A percentile compares a stretch with the other conserved stretches of the same genome.
Conservation (phyloP, 2,113 vertebrate species). For the Sturnira hondurensis region DNA sequence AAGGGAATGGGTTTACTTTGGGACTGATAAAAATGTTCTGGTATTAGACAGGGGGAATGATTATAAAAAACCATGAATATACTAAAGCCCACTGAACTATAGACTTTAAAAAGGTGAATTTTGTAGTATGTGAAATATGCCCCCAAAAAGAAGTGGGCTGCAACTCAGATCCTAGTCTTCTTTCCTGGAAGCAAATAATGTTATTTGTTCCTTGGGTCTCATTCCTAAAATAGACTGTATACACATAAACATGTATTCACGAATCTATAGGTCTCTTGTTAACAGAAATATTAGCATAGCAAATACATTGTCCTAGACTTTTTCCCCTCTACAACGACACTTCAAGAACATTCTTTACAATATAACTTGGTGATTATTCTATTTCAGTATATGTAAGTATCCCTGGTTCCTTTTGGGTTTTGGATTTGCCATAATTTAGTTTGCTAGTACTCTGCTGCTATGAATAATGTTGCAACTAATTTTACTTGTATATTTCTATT, state of each 20-base stretch:
- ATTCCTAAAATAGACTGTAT: background rate
- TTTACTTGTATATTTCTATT: background rate
- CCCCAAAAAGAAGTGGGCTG: background rate
- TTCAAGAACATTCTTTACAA: conserved; percentile 3
- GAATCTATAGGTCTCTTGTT: background rate
- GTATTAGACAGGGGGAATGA: background rate
- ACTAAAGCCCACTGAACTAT: background rate
- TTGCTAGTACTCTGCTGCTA: background rate
- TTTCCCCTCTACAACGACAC: background rate
- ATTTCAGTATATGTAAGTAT: background rate
- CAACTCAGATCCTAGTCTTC: background rate
- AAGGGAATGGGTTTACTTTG: background rate
- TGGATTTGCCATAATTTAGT: background rate
- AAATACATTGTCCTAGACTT: background rate
- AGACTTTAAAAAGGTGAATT: background rate
- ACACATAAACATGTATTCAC: background rate
- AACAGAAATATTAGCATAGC: background rate
- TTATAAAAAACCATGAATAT: background rate
- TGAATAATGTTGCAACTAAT: background rate
- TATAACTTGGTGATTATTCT: background rate
- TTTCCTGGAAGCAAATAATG: background rate
- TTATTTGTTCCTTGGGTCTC: background rate
- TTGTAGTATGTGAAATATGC: background rate
- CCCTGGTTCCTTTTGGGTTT: conserved; percentile 9
- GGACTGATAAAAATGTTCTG: background rate